Evolutionary conservation across 64 coral and sea anemone genomes (phyloP).

Genomic region (Montipora capricornis): DNA sequence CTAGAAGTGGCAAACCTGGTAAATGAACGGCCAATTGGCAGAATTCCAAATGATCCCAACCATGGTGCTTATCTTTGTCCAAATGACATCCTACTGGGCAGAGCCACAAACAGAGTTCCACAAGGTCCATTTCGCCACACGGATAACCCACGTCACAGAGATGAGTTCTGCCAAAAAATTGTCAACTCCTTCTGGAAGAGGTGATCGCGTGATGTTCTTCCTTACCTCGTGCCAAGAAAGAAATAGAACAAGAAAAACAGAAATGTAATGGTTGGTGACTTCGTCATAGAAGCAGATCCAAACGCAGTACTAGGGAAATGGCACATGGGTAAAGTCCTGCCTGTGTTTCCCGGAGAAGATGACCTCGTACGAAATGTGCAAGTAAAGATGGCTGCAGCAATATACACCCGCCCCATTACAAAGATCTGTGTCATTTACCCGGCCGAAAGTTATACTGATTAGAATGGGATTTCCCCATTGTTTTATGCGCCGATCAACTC

Average conservation of each 20-base stretch:
- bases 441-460: constrained; percentile 7
- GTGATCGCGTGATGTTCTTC: constrained; percentile 64
- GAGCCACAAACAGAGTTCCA: constrained; percentile 34
- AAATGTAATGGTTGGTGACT: constrained; percentile 43
- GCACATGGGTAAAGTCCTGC: constrained; percentile 8
- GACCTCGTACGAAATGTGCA: constrained; percentile 28
- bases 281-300: neutral
- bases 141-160: constrained; percentile 38
- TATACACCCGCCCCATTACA: constrained; percentile 47
- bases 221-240: constrained; percentile 40
- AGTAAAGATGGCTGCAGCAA: constrained; percentile 8
- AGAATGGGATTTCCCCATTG: constrained; percentile 67
- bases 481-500: neutral
- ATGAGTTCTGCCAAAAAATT: constrained; percentile 63
- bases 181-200: constrained; percentile 57
- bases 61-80: constrained; percentile 51
- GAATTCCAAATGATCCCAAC: constrained; percentile 59
- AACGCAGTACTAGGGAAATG: constrained; percentile 67
- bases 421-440: constrained; percentile 61
- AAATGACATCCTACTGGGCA: constrained; percentile 64
- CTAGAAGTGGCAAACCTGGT: constrained; percentile 67
- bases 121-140: constrained; percentile 67
- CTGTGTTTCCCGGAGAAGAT: constrained; percentile 37
- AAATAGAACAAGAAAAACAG: constrained; percentile 25
- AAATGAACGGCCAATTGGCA: constrained; percentile 70